A percentile compares a stretch with the other conserved stretches of the same genome.
phyloP scores from a whole-genome alignment of 2,888 invertebrate genomes.

The Drosophila formosana region DNA sequence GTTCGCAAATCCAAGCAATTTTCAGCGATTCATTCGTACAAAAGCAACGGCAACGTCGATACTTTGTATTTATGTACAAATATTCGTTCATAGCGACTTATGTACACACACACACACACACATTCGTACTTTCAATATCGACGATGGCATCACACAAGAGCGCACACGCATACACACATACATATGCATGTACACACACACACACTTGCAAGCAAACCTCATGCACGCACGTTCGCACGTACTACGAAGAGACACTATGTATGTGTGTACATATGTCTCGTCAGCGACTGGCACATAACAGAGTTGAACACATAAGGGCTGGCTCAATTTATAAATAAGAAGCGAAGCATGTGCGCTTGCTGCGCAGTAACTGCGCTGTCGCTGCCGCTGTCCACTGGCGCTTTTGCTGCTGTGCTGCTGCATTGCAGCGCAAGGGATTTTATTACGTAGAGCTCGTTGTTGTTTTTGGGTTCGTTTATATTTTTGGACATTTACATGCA shows the following conservation, averaged over 20 bases:
- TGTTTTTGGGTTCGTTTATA: conserved; percentile 73
- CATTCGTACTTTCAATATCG: conserved; percentile 73
- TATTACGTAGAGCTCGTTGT: conserved; percentile 68
- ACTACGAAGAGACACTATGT: conserved; percentile 63
- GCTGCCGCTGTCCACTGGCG: conserved; percentile 22
- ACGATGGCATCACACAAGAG: conserved; percentile 78
- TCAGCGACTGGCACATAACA: conserved; percentile 66
- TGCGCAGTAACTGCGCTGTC: conserved; percentile 67
- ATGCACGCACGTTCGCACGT: conserved; percentile 71
- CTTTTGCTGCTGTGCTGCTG: conserved; percentile 27
- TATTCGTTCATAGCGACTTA: conserved; percentile 39
- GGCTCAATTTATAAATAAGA: conserved; percentile 80
- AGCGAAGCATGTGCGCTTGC: conserved; percentile 68
- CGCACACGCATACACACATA: conserved; percentile 54
- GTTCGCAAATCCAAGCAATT: conserved; percentile 77
- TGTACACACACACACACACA: conserved; percentile 26
- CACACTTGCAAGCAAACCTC: conserved; percentile 46
- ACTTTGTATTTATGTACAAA: conserved; percentile 63
- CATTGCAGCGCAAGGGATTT: conserved; percentile 77
- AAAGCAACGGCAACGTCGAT: conserved; percentile 47
- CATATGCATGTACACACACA: conserved; percentile 54
- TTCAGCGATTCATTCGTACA: conserved; percentile 63
- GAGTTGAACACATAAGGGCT: conserved; percentile 78
- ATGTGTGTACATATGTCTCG: conserved; percentile 56
- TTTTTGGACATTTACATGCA: conserved; percentile 71